Evolutionary conservation across 2,888 invertebrate species (phyloP).

Genomic region (Amiota minor): DNA sequence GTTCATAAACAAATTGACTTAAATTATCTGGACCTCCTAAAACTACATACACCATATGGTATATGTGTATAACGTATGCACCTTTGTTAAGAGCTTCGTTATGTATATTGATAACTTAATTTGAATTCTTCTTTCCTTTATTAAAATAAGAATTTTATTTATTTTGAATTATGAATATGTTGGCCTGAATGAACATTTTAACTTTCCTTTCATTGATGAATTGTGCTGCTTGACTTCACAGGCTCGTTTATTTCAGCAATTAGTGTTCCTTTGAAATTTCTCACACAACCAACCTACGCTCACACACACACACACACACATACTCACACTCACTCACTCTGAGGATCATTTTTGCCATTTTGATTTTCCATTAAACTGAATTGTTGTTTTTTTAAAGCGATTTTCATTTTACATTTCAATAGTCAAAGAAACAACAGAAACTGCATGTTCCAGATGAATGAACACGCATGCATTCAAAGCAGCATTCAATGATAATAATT

Average conservation of each 20-base stretch:
- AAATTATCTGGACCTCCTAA: background rate
- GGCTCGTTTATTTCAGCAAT: background rate
- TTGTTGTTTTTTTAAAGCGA: constrained; percentile 20
- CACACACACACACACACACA: background rate
- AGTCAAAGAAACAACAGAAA: constrained; percentile 20
- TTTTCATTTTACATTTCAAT: constrained; percentile 25
- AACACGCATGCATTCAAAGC: constrained; percentile 23
- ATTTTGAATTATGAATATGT: too few relatives aligned
- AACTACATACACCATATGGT: too few relatives aligned
- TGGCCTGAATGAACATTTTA: too few relatives aligned
- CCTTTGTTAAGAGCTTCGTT: too few relatives aligned
- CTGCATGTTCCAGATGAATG: constrained; percentile 24
- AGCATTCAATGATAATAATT: background rate
- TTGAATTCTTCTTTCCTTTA: too few relatives aligned
- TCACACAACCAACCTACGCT: background rate
- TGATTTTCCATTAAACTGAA: constrained; percentile 21
- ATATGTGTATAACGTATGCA: too few relatives aligned
- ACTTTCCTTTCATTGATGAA: background rate
- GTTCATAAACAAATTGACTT: constrained; percentile 20
- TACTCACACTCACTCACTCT: background rate
- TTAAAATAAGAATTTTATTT: too few relatives aligned
- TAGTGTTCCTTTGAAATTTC: background rate
- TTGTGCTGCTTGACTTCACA: background rate
- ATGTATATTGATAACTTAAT: too few relatives aligned
- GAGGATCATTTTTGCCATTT: constrained; percentile 15